These are phyloP conservation scores for Apis dorsata DNA, from an alignment of 1,140 invertebrate species.

Conservation along the genomic window DNA sequence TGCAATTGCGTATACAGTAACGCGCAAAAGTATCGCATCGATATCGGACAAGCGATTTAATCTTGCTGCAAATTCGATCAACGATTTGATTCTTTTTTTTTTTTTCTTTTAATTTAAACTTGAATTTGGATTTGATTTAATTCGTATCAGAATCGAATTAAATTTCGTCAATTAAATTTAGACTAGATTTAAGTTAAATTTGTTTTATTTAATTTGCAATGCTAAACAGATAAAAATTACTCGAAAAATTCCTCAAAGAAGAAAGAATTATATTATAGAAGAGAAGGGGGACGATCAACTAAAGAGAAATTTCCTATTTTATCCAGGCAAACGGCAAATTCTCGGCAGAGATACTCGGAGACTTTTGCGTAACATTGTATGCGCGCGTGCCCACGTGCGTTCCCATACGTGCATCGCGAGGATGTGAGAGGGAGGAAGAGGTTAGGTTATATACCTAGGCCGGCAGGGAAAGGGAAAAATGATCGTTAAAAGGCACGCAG, in stretches of 20 bases:
- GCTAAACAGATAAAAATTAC: no score
- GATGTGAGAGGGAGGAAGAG: neutral
- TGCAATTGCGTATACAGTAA: neutral
- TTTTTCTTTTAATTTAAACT: no score
- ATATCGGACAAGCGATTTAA: no score
- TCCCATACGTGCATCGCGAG: neutral
- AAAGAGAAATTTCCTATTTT: neutral
- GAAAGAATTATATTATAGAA: no score
- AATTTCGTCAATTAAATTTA: no score
- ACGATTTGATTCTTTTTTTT: neutral
- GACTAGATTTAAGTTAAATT: no score
- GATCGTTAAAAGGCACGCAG: slow-evolving; percentile 35
- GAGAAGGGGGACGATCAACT: no score
- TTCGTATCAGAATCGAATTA: no score
- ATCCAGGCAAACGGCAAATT: neutral
- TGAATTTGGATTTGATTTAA: no score
- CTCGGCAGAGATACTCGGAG: neutral
- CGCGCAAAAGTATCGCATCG: neutral
- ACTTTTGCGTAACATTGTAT: neutral
- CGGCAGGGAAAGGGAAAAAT: neutral
- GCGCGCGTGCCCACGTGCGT: neutral
- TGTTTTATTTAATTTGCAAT: no score
- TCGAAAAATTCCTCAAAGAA: no score
- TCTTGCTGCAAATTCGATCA: neutral
- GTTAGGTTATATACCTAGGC: neutral